These are phyloP conservation scores for Drosophila parvula DNA, from an alignment of 1,140 invertebrate species.

Conservation along the genomic window DNA sequence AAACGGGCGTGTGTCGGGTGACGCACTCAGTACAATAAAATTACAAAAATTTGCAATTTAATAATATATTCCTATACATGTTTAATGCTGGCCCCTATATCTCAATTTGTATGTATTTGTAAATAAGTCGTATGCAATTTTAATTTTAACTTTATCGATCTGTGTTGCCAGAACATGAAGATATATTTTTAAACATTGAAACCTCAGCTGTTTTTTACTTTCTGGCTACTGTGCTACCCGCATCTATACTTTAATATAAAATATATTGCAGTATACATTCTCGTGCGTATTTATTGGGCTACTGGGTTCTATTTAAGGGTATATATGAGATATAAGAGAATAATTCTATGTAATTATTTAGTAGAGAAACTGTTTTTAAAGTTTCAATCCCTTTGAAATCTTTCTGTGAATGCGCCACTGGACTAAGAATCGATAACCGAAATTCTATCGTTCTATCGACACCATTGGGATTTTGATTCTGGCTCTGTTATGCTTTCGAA, in stretches of 20 bases:
- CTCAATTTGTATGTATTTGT: slow-evolving; percentile 48
- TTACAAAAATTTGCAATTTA: slow-evolving; percentile 63
- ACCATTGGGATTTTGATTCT: slow-evolving; percentile 23
- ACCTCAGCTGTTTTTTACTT: slow-evolving; percentile 31
- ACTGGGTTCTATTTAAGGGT: background rate
- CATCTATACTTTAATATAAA: slow-evolving; percentile 24
- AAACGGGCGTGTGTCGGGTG: slow-evolving; percentile 67
- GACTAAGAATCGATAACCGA: slow-evolving; percentile 3
- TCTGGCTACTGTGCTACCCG: slow-evolving; percentile 20
- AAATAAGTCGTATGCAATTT: slow-evolving; percentile 45
- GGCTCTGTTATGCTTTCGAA: slow-evolving; percentile 6
- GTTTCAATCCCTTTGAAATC: background rate
- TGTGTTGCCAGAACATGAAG: slow-evolving; percentile 47
- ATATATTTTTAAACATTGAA: slow-evolving; percentile 41
- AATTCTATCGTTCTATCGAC: background rate
- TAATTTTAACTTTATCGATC: slow-evolving; percentile 33
- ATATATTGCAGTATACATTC: slow-evolving; percentile 9
- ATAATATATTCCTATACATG: slow-evolving; percentile 37
- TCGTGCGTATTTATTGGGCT: background rate
- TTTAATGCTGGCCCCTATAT: slow-evolving; percentile 32
- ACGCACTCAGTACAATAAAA: slow-evolving; percentile 75
- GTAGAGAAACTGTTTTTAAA: background rate
- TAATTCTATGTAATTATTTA: background rate
- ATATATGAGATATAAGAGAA: rapidly evolving
- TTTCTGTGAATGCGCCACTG: background rate